Percentiles rank a stretch among this genome's conserved stretches.
These are phyloP conservation scores for Agonum fuliginosum DNA, from an alignment of 2,888 invertebrate genomes.

Conservation along the genomic window DNA sequence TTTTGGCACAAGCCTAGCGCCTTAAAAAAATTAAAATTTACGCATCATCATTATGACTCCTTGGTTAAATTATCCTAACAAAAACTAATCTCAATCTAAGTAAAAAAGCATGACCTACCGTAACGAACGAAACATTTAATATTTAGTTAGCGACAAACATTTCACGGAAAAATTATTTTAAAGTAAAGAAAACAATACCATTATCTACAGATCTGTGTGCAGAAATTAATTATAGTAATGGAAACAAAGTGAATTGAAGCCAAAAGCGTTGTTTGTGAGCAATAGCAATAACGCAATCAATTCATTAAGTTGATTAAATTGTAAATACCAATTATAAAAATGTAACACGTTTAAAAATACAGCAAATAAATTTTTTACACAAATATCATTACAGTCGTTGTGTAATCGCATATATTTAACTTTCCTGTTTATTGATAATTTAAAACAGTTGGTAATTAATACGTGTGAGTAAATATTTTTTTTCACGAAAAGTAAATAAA, in stretches of 20 bases:
- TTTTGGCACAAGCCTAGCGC: no score
- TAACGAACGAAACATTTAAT: background rate
- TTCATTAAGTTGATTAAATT: conserved; percentile 42
- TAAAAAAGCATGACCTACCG: background rate
- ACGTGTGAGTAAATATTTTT: conserved; percentile 52
- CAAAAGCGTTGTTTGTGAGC: conserved; percentile 1
- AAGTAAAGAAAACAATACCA: conserved; percentile 6
- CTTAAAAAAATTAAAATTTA: no score
- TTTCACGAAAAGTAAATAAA: conserved; percentile 45
- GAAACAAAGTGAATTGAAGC: conserved; percentile 12
- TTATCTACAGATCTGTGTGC: conserved; percentile 23
- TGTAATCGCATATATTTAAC: conserved; percentile 48
- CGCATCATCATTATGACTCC: no score
- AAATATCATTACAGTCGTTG: conserved; percentile 47
- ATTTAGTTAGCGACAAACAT: background rate
- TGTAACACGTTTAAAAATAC: conserved; percentile 48
- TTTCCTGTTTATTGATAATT: conserved; percentile 54
- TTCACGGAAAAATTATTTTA: conserved; percentile 1
- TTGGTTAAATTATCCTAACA: no score
- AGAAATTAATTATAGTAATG: conserved; percentile 34
- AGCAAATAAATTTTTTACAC: conserved; percentile 48
- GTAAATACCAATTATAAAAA: conserved; percentile 47
- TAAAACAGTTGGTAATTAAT: conserved; percentile 55
- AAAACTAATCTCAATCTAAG: no score
- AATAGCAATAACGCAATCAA: conserved; percentile 20